Evolutionary conservation across 2,113 vertebrate genomes (phyloP), one percentile per base, ranked within the genome.

Genomic region (Manacus vitellinus): DNA sequence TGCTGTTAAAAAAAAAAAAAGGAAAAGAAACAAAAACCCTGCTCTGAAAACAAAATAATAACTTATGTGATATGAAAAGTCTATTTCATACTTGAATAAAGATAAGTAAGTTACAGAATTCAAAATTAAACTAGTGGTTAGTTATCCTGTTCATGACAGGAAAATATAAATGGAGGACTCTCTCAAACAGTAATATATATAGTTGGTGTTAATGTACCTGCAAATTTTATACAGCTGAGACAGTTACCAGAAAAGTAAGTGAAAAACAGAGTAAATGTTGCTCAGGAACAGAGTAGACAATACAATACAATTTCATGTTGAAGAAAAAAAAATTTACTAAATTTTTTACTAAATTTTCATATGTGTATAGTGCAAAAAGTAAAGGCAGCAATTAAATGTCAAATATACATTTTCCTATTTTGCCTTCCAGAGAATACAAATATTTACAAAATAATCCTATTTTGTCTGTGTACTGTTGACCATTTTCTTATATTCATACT

Each of bases 121-220:
- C 16, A 66, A 78, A 79, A 41, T 24, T 14, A 52, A 76, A 72
- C 28, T 21, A 37, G 9, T 11, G 47, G n/a, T 18, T 83, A 20
- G 8, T 39, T 59, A 28, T 24, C 18, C 30, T 63, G 21, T 18
- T 90, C 12, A 54, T 63, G 43, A 49, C 7, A 56, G 74, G 30
- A 35, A 25, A 22, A 71, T 39, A 46, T 3, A 51, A 55, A 58
- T 7, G 35, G 8, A 70, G 4, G 27, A 28, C 0, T 7, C 9
- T 54, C 61, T 54, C 66, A 78, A 28, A 4, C 7, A 25, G 9
- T 41, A 63, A 62, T 33, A 25, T 9, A 15, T 27, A n/a, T 9
- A 35, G 43, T 20, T 44, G 10, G 12, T 59, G 27, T 12, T 65
- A 51, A 41, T 31, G 7, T 16, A 49, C 0, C 0, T 14, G 15